Evolutionary conservation across 1,140 invertebrate genomes (phyloP), one percentile per base, ranked within the genome.

Genomic region (Drosophila dunni): DNA sequence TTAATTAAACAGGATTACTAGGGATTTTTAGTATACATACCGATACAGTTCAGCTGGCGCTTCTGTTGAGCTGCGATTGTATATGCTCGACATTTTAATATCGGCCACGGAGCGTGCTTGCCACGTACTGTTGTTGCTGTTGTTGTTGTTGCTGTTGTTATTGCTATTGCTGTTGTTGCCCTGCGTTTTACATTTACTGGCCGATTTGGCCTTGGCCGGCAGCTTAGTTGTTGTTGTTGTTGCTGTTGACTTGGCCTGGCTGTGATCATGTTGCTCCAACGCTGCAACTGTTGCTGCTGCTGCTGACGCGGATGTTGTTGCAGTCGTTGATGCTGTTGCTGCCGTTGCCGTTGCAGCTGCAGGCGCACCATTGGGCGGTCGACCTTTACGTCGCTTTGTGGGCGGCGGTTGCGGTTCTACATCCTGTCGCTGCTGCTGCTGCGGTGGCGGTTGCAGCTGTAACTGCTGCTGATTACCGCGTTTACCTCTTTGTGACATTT

Each of bases 21-120:
- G 7, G 2, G 13, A 9, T 9, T 24, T 34, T 1, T 8, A 54
- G 24, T 29, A 29, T 54, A 93, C 92, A 91, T 92, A 94, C 94
- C 94, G 94, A 94, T 96, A 97, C 67, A 97, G 94, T 94, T 98
- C 97, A 79, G 97, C 97, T 54, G 97, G 97, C 88, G 96, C 96
- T 93, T 98, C 97, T 36, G 96, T 96, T 68, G 96, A 96, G 91
- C 95, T 97, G 81, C 97, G 95, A 93, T 98, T 98, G 93, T 98
- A 98, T 89, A 97, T 97, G 90, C 96, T 96, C 84, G 96, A 95
- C 93, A 96, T 96, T 93, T 97, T 97, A 90, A 97, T 95, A 93
- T 97, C 97, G 92, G 95, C 96, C 85, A 96, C 94, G 81, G 96
- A 95, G 71, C 96, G 94, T 78, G 96, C 96, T 90, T 96, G 96